Evolutionary conservation across 1,140 invertebrate species (phyloP).

Genomic region (Bombus sylvicola): DNA sequence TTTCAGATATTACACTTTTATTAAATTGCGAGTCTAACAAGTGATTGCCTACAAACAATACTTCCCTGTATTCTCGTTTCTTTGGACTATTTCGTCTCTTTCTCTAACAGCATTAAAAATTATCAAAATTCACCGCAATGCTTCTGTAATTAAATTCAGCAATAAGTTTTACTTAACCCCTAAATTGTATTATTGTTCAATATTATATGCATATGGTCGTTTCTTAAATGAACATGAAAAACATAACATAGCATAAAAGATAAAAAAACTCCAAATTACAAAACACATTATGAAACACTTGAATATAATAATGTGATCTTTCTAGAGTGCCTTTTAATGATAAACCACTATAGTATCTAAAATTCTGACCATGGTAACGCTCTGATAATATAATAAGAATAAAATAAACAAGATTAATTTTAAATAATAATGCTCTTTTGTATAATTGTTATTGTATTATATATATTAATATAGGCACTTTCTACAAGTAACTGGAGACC

Average conservation of each 20-base stretch:
- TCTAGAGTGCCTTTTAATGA: slow-evolving; percentile 36
- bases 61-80: slow-evolving; percentile 12
- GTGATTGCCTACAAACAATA: slow-evolving; percentile 29
- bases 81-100: neutral
- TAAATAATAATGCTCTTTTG: slow-evolving; percentile 51
- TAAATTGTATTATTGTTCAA: slow-evolving; percentile 46
- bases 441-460: slow-evolving; percentile 69
- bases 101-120: slow-evolving; percentile 28
- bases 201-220: slow-evolving; percentile 38
- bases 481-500: slow-evolving; percentile 77
- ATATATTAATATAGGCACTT: slow-evolving; percentile 78
- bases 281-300: slow-evolving; percentile 24
- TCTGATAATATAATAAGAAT: slow-evolving; percentile 67
- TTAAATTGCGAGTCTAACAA: slow-evolving; percentile 38
- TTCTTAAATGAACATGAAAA: slow-evolving; percentile 25
- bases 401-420: slow-evolving; percentile 59
- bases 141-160: slow-evolving; percentile 73
- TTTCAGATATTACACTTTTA: slow-evolving; percentile 15
- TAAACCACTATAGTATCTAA: slow-evolving; percentile 49
- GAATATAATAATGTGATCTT: slow-evolving; percentile 13
- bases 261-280: neutral
- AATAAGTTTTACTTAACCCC: slow-evolving; percentile 55
- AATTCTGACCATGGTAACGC: slow-evolving; percentile 71
- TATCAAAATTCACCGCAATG: slow-evolving; percentile 41
- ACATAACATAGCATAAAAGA: neutral